phyloP scores from a whole-genome alignment of 2,888 invertebrate genomes.

The Cyrtodaria siliqua region DNA sequence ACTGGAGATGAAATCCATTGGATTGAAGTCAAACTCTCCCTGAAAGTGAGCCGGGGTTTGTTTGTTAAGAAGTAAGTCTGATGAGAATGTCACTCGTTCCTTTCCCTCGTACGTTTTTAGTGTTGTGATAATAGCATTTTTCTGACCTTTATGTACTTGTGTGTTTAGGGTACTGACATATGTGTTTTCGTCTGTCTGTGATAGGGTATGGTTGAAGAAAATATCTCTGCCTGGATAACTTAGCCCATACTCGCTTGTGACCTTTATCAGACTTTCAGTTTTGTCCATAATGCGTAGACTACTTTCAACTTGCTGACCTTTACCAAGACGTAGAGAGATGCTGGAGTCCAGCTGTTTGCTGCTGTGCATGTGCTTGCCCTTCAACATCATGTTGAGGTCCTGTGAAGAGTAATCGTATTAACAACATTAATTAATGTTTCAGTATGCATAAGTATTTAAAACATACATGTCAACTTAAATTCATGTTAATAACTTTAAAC shows the following conservation, averaged over 20 bases:
- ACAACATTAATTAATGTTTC: too few species aligned
- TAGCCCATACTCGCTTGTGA: conserved; percentile 63
- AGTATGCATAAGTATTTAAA: too few species aligned
- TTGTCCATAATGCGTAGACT: conserved; percentile 65
- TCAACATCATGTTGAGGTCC: conserved; percentile 64
- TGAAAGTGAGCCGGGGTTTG: conserved; percentile 52
- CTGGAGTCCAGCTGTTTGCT: conserved; percentile 61
- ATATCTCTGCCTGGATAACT: conserved; percentile 68
- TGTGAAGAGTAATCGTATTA: conserved; percentile 35
- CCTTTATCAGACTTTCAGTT: conserved; percentile 56
- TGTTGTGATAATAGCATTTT: conserved; percentile 57
- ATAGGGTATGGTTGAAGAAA: conserved; percentile 60
- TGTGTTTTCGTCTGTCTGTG: conserved; percentile 57
- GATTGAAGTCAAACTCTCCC: conserved; percentile 60
- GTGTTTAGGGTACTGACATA: conserved; percentile 61
- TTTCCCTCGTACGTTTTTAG: conserved; percentile 37
- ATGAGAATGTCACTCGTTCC: conserved; percentile 48
- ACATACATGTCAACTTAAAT: too few species aligned
- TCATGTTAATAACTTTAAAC: too few species aligned
- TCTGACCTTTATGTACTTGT: conserved; percentile 53
- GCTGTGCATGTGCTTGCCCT: conserved; percentile 70
- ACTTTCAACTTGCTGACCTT: conserved; percentile 55
- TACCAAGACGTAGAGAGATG: conserved; percentile 59
- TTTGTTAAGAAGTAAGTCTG: conserved; percentile 61
- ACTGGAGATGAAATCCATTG: conserved; percentile 50